Percentiles rank a stretch among this genome's conserved stretches.
Conservation (phyloP, 2,113 vertebrate genomes). For the Epinephelus cyanopodus region DNA sequence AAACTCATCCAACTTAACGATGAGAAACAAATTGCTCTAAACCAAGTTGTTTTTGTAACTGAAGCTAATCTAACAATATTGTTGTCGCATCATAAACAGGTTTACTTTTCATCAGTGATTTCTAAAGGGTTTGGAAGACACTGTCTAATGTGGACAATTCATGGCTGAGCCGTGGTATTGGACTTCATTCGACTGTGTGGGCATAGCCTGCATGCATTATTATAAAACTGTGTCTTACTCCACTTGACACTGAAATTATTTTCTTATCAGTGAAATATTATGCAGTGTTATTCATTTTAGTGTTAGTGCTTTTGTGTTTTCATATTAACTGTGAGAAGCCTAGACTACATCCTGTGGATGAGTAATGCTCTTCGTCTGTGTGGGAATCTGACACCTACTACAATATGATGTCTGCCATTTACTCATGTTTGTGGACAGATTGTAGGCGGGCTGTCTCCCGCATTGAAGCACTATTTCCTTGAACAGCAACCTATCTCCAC, state of each 20-base stretch:
- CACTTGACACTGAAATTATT: not conserved
- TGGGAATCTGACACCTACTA: not conserved
- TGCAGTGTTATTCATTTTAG: not conserved
- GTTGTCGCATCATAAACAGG: not conserved
- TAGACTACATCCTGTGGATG: not conserved
- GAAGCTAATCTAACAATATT: not conserved
- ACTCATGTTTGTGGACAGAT: not conserved
- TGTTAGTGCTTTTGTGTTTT: not conserved
- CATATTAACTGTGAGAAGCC: too few relatives aligned
- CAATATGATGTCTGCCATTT: too few relatives aligned
- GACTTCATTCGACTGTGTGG: not conserved
- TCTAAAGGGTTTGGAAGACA: too few relatives aligned
- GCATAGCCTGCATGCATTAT: not conserved
- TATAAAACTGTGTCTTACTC: not conserved
- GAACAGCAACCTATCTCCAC: not conserved
- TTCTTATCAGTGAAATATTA: too few relatives aligned
- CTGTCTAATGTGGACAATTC: too few relatives aligned
- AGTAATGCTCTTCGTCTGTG: not conserved
- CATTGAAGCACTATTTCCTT: conserved; percentile 40
- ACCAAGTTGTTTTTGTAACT: not conserved
- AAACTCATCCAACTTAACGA: not conserved
- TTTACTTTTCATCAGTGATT: too few relatives aligned
- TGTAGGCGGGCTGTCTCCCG: not conserved
- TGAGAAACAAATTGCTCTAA: not conserved
- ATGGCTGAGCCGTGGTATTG: not conserved